Base-by-base conservation (phyloP, 2,797 vertebrate genomes). In the Manis crassicaudata region DNA sequence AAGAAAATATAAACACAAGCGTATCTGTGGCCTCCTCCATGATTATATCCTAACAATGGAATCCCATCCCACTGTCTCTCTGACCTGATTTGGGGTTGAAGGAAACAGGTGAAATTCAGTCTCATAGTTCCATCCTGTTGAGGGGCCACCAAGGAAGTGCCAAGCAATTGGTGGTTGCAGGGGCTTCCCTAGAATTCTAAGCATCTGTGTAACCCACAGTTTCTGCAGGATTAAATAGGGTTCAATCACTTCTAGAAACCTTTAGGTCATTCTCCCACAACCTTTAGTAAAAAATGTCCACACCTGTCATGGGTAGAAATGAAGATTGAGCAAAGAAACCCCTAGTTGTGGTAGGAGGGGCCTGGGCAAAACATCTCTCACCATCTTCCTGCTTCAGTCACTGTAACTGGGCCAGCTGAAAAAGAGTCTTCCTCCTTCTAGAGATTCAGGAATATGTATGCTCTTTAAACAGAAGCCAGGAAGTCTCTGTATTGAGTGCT, bases 251-350 rank as follows among this genome's bases (percentile, higher is more conserved):
- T 92, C 35, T 37, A 65, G 12, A 84, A 84, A 89, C 3, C 35
- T 91, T 89, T 56, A 75, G 23, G 77, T 68, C 6, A 32, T 84
- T 43, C 1, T 0, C 6, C n/a, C 9, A 40, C 3, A 65, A 62
- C n/a, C 3, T 52, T 54, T 79, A 54, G 5, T 75, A 88, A 79
- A 82, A 32, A 27, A 54, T 85, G 23, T 75, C 18, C 73, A 27
- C 29, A 7, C 3, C 35, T 73, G 67, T 0, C 12, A 32, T 50
- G 7, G 32, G 54, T 77, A 7, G 14, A 68, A 68, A 2, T 65
- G 5, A 84, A 96, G 25, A 43, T 40, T 82, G 72, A 63, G 40
- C 80, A 85, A 56, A 72, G n/a, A 92, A 94, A 86, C 60, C 50
- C 32, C 12, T 68, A 88, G 7, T 20, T 84, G 32, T 32, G 10